phyloP scores from a whole-genome alignment of 2,888 invertebrate genomes.

The Pogonocherus hispidulus region DNA sequence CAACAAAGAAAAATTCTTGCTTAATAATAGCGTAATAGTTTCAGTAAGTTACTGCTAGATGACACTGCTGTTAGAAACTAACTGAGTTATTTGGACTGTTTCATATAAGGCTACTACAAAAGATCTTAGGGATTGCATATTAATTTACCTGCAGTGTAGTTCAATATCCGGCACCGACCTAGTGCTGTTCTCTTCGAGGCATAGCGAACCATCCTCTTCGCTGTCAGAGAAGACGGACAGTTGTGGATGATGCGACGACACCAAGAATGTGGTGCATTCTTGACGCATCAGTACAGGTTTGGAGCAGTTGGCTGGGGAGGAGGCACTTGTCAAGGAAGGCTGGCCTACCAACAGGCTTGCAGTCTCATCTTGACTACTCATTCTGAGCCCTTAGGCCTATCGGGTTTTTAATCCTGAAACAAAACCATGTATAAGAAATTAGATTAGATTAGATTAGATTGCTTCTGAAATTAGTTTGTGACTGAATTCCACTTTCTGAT shows the following conservation, averaged over 20 bases:
- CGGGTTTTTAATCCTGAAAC: constrained; percentile 46
- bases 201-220: constrained; percentile 80
- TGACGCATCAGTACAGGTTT: constrained; percentile 89
- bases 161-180: constrained; percentile 88
- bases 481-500: too few relatives aligned
- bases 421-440: not conserved
- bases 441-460: too few relatives aligned
- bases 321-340: constrained; percentile 71
- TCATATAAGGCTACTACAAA: too few relatives aligned
- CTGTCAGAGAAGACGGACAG: constrained; percentile 83
- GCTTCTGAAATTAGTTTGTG: not conserved
- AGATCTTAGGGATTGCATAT: too few relatives aligned
- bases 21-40: too few relatives aligned
- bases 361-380: constrained; percentile 85
- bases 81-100: too few relatives aligned
- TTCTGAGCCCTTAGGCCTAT: constrained; percentile 54
- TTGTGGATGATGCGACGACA: constrained; percentile 77
- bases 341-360: constrained; percentile 82
- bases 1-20: too few relatives aligned
- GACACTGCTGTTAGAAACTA: too few relatives aligned
- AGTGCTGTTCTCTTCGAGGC: constrained; percentile 78
- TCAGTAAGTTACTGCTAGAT: too few relatives aligned
- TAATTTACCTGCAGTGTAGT: constrained; percentile 76
- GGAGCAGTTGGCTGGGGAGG: constrained; percentile 70
- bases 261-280: constrained; percentile 85